Evolutionary conservation across 2,888 invertebrate genomes (phyloP).

Genomic region (Tipula helvola): DNA sequence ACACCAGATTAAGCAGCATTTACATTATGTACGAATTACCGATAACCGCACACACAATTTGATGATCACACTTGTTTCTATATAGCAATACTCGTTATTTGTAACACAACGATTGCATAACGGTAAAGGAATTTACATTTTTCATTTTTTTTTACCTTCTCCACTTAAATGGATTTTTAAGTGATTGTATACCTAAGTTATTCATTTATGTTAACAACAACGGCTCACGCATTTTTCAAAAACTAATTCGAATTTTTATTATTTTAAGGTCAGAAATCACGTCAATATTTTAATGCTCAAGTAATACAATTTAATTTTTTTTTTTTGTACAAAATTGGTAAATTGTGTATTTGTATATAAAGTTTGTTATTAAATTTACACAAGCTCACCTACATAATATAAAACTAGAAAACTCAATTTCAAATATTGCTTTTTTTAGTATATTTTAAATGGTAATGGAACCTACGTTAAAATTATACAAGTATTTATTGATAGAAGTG

Average conservation of each 20-base stretch:
- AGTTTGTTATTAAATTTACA: neutral
- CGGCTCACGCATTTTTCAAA: neutral
- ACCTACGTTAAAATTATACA: neutral
- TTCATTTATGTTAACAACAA: neutral
- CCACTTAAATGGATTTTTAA: neutral
- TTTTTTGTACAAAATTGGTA: neutral
- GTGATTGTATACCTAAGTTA: neutral
- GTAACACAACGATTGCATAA: neutral
- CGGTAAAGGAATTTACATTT: neutral
- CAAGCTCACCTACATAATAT: neutral
- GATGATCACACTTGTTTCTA: neutral
- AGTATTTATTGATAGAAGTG: neutral
- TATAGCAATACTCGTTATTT: neutral
- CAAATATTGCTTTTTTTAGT: neutral
- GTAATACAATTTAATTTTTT: neutral
- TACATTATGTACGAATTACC: neutral
- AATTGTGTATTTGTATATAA: neutral
- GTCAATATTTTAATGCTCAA: neutral
- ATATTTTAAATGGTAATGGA: neutral
- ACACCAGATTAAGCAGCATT: neutral
- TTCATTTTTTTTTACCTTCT: neutral
- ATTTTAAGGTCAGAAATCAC: neutral
- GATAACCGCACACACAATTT: neutral
- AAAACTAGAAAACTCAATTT: neutral
- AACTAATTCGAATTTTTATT: neutral